Conservation (phyloP, 2,113 vertebrate genomes). For the Mormoops blainvillei region DNA sequence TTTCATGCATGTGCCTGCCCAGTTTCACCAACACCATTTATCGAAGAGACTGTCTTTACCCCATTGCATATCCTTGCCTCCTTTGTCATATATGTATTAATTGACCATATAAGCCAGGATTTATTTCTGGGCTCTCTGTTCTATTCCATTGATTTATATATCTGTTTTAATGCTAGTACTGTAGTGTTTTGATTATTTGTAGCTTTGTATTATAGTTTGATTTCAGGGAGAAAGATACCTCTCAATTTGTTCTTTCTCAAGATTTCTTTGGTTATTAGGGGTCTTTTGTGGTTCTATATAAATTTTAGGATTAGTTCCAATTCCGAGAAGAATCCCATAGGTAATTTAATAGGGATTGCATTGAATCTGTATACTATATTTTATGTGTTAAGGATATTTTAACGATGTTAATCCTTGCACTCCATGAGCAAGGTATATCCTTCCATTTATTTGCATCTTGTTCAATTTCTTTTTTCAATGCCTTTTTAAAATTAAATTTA, state of each 20-base stretch:
- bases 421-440: neutral
- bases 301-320: neutral
- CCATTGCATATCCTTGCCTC: neutral
- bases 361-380: neutral
- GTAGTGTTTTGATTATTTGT: neutral
- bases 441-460: neutral
- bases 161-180: neutral
- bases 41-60: neutral
- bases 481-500: neutral
- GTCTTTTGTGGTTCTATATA: neutral
- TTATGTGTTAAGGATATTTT: neutral
- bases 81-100: neutral
- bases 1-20: neutral
- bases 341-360: neutral
- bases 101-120: neutral
- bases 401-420: neutral
- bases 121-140: neutral
- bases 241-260: neutral
- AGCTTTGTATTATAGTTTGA: neutral
- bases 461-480: neutral
- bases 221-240: neutral
- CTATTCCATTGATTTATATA: neutral
- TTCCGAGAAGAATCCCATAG: neutral
- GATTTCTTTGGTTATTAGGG: neutral
- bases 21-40: neutral